Base-by-base conservation (phyloP, 2,113 vertebrate genomes). In the Struthio camelus region DNA sequence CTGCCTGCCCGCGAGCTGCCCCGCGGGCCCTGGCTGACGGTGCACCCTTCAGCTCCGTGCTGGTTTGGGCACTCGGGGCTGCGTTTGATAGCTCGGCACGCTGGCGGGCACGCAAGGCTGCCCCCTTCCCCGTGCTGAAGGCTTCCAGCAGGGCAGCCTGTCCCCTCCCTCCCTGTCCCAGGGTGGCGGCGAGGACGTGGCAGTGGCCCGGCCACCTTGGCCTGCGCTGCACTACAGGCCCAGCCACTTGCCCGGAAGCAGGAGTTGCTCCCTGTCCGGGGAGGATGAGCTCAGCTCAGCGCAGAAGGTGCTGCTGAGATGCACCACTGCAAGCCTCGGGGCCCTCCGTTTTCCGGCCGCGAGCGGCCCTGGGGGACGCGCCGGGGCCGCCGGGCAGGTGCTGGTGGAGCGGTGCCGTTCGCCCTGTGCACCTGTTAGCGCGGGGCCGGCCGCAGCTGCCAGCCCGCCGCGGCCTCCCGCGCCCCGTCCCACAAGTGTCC, bases 351-450 rank as follows among this genome's bases (percentile, higher is more conserved):
- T 96, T 97, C 95, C 75, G 76, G 62, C 91, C 83, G 86, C 51
- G 66, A 90, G 82, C 76, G 59, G 51, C 30, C 51, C 83, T 53
- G 38, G 72, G 82, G 71, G 82, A n/a, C n/a, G n/a, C 42, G 58
- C 80, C 14, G 2, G 6, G 78, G 78, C 48, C 72, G 0, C 54
- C 7, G 54, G 98, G 97, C 98, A 98, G 98, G 98, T 98, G 97
- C 96, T 87, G 77, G 59, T 78, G 91, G 78, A 70, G 72, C 8
- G 38, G 81, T 94, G 80, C 56, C 4, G 53, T 53, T n/a, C 24
- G 48, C 76, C 73, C 76, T 79, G 32, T 54, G 97, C 98, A 98
- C 98, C 98, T 98, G 98, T 98, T 98, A 96, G 67, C 79, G 56
- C 48, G 40, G 88, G 59, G 78, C 84, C 36, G 56, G 61, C 91